Conservation (phyloP, 2,113 vertebrate species). For the Pachycephala philippinensis region DNA sequence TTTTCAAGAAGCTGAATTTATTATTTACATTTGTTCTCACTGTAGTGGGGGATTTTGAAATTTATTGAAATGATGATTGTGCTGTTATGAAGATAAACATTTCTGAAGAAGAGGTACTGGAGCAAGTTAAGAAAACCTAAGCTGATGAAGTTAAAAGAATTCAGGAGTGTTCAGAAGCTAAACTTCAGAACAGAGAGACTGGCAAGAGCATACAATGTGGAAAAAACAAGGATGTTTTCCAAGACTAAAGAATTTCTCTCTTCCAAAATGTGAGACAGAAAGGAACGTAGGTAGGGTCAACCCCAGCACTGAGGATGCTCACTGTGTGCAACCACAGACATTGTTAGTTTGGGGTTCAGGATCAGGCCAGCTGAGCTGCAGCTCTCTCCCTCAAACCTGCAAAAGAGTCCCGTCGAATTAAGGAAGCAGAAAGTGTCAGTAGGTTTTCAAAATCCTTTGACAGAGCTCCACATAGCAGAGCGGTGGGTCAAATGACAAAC, state of each 20-base stretch:
- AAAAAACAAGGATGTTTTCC: conserved; percentile 13
- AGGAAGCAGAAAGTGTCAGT: neutral
- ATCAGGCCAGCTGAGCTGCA: neutral
- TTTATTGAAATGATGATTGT: conserved; percentile 51
- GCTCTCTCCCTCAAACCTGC: neutral
- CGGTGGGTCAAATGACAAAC: neutral
- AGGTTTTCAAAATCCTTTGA: neutral
- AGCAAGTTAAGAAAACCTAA: conserved; percentile 55
- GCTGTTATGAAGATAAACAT: conserved; percentile 48
- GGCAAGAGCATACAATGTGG: neutral
- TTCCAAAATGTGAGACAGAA: neutral
- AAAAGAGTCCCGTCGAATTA: neutral
- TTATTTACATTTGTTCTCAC: conserved; percentile 45
- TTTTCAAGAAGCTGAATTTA: conserved; percentile 20
- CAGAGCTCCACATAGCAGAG: neutral
- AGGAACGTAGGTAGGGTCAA: neutral
- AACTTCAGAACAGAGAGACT: conserved; percentile 36
- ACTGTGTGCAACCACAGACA: neutral
- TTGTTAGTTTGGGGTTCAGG: neutral
- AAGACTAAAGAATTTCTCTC: neutral
- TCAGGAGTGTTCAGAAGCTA: conserved; percentile 19
- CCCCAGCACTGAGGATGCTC: neutral
- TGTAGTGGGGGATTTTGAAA: conserved; percentile 45
- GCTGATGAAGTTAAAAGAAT: conserved; percentile 48
- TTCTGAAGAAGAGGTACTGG: conserved; percentile 46